Evolutionary conservation across 2,888 invertebrate genomes (phyloP).

Genomic region (Acanthoscelides obtectus): DNA sequence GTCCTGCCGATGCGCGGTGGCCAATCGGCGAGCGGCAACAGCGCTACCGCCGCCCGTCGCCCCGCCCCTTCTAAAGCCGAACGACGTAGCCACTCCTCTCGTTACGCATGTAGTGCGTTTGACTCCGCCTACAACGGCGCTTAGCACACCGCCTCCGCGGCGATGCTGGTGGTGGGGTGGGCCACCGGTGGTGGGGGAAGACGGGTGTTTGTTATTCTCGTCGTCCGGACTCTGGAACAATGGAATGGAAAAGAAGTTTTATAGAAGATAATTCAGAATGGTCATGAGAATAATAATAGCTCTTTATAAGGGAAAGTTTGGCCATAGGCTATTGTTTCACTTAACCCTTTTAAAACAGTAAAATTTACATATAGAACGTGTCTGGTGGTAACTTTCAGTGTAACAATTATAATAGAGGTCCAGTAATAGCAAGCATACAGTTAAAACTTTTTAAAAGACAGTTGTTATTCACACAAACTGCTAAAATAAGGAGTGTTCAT

Average conservation of each 20-base stretch:
- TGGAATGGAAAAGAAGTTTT: conserved; percentile 15
- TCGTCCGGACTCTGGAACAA: conserved; percentile 29
- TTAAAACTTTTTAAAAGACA: too few relatives aligned
- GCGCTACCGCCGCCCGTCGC: conserved; percentile 22
- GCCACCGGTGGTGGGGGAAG: conserved; percentile 10
- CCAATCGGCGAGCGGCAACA: conserved; percentile 45
- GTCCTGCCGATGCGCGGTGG: conserved; percentile 45
- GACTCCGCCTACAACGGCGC: background rate
- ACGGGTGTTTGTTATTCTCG: conserved; percentile 16
- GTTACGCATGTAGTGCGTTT: conserved; percentile 34
- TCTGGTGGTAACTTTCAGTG: too few relatives aligned
- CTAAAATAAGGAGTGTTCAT: too few relatives aligned
- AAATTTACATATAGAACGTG: too few relatives aligned
- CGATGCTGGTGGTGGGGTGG: conserved; percentile 34
- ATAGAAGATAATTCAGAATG: background rate
- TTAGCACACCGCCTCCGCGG: conserved; percentile 43
- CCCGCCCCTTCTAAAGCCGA: conserved; percentile 57
- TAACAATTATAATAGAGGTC: too few relatives aligned
- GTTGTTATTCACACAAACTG: too few relatives aligned
- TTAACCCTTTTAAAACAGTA: too few relatives aligned
- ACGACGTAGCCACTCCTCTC: conserved; percentile 76
- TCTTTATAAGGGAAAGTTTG: background rate
- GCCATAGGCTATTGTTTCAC: background rate
- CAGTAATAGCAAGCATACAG: too few relatives aligned
- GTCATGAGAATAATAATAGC: too few relatives aligned